Conservation (phyloP, 2,888 invertebrate genomes). For the Cephus sareptanus region DNA sequence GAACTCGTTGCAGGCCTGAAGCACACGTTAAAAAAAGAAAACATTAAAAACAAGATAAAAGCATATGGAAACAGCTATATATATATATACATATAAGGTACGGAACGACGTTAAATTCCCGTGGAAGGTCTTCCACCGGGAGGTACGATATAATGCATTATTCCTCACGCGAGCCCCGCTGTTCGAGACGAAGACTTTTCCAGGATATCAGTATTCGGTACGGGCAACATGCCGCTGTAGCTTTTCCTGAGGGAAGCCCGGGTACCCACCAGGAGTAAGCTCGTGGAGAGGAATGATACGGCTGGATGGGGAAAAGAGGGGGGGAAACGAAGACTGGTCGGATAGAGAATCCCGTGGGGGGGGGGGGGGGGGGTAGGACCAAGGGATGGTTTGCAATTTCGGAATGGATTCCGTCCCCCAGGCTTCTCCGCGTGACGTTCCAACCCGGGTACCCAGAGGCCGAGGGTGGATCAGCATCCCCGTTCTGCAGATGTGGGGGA, state of each 20-base stretch:
- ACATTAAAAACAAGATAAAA: neutral
- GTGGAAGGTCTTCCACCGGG: neutral
- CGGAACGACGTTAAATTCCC: neutral
- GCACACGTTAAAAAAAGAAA: neutral
- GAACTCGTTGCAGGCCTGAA: constrained; percentile 97
- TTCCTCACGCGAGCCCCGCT: constrained; percentile 47
- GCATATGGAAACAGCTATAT: neutral
- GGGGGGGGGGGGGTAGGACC: constrained; percentile 36
- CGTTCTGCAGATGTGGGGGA: constrained; percentile 40
- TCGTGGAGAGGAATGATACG: constrained; percentile 24
- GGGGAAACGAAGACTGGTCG: constrained; percentile 27
- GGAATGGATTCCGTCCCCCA: constrained; percentile 63
- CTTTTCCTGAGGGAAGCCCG: constrained; percentile 60
- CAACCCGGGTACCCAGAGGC: constrained; percentile 22
- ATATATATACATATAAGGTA: neutral
- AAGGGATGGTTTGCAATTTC: constrained; percentile 63
- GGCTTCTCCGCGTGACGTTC: constrained; percentile 22
- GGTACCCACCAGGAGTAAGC: neutral
- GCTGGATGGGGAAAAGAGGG: constrained; percentile 21
- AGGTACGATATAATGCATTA: constrained; percentile 55
- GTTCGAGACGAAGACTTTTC: constrained; percentile 58
- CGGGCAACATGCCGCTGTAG: constrained; percentile 47
- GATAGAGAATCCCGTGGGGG: constrained; percentile 26
- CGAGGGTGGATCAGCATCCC: constrained; percentile 50
- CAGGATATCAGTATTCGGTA: constrained; percentile 65